These are phyloP conservation scores for Luehdorfia chinensis DNA, from an alignment of 1,140 invertebrate species.

Conservation along the genomic window DNA sequence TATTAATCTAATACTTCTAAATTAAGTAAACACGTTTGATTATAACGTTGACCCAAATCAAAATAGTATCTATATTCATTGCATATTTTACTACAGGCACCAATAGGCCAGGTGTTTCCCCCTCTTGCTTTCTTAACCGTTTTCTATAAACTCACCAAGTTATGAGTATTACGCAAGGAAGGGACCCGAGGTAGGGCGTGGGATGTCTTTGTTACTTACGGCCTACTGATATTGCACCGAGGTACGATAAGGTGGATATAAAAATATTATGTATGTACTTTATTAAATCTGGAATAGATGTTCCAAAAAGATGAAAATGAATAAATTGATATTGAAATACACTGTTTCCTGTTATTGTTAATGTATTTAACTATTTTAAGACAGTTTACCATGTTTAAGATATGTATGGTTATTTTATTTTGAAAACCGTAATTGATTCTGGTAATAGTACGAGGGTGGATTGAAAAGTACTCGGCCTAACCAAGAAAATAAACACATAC, in stretches of 20 bases:
- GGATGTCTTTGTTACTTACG: constrained; percentile 16
- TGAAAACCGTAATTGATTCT: too few species aligned
- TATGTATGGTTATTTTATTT: too few species aligned
- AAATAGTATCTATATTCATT: constrained; percentile 12
- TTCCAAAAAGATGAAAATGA: neutral
- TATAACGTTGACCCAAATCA: constrained; percentile 1
- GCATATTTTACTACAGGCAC: constrained; percentile 6
- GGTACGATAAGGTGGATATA: constrained; percentile 15
- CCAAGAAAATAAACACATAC: too few species aligned
- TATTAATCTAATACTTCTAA: too few species aligned
- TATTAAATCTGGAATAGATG: constrained; percentile 7
- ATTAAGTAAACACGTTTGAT: too few species aligned
- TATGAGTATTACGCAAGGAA: constrained; percentile 17
- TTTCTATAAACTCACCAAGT: constrained; percentile 15
- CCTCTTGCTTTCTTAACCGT: constrained; percentile 13
- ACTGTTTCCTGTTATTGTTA: too few species aligned
- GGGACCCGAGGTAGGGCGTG: constrained; percentile 1
- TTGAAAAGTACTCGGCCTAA: too few species aligned
- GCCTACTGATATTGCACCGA: constrained; percentile 13
- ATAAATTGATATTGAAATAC: constrained; percentile 1
- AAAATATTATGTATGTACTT: constrained; percentile 15
- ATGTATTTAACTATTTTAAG: too few species aligned
- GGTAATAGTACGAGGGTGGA: too few species aligned
- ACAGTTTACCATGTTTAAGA: too few species aligned
- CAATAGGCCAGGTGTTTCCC: constrained; percentile 12